Evolutionary conservation across 2,797 vertebrate species (phyloP).

Genomic region (Pogonophryne albipinna): DNA sequence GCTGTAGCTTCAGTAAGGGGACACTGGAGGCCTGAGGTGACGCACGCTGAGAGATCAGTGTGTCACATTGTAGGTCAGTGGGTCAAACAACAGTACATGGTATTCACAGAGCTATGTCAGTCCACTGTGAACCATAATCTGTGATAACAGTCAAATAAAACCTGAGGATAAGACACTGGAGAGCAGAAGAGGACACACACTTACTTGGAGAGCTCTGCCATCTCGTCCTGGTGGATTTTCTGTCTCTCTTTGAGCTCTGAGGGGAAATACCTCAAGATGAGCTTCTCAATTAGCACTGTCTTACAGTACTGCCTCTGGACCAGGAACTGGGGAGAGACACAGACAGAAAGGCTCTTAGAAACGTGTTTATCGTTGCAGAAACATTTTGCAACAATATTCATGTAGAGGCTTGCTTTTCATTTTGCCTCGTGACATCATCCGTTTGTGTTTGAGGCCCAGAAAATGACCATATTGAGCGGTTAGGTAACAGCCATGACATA

Average conservation of each 20-base stretch:
- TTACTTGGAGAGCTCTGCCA: constrained; percentile 81
- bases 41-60: constrained; percentile 17
- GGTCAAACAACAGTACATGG: constrained; percentile 30
- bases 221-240: constrained; percentile 91
- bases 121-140: background rate
- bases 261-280: constrained; percentile 89
- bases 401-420: background rate
- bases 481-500: background rate
- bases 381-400: background rate
- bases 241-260: constrained; percentile 90
- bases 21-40: constrained; percentile 22
- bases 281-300: constrained; percentile 89
- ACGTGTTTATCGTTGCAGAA: background rate
- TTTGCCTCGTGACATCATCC: background rate
- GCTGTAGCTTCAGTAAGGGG: constrained; percentile 7
- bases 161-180: background rate
- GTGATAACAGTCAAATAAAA: background rate
- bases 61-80: constrained; percentile 53
- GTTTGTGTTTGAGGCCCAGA: background rate
- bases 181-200: constrained; percentile 18
- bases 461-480: background rate
- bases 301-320: constrained; percentile 91
- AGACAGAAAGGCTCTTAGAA: background rate
- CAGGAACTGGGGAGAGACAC: constrained; percentile 84
- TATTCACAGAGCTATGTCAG: background rate